These are phyloP conservation scores for Pterobdella sp. DNA, from an alignment of 2,888 invertebrate genomes.

Conservation along the genomic window DNA sequence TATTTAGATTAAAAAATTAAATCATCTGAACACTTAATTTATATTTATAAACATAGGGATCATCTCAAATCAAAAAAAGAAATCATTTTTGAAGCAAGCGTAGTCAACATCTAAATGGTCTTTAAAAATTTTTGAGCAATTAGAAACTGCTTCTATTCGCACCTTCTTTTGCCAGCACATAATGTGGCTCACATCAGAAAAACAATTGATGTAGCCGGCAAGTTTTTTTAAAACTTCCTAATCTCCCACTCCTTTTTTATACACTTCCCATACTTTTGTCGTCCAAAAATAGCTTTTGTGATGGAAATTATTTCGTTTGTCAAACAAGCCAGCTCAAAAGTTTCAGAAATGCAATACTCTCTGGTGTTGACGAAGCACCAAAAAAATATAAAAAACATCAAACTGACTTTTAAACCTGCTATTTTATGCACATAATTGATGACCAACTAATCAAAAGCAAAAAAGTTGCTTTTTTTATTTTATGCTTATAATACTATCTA, in stretches of 20 bases:
- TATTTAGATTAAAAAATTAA: too few relatives aligned
- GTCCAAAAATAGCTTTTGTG: conserved; percentile 8
- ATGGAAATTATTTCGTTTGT: conserved; percentile 11
- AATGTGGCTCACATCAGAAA: conserved; percentile 24
- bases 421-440: too few relatives aligned
- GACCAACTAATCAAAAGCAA: too few relatives aligned
- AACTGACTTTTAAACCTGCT: too few relatives aligned
- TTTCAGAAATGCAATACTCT: background rate
- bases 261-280: conserved; percentile 14
- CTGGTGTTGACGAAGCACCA: too few relatives aligned
- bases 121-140: background rate
- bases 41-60: too few relatives aligned
- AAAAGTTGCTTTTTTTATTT: too few relatives aligned
- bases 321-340: conserved; percentile 10
- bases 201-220: conserved; percentile 16
- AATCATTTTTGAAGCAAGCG: background rate
- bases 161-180: conserved; percentile 21
- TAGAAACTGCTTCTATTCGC: conserved; percentile 13
- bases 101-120: conserved; percentile 20
- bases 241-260: background rate
- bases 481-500: too few relatives aligned
- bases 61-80: too few relatives aligned
- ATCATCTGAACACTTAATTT: too few relatives aligned
- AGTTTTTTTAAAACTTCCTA: background rate
- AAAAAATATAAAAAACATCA: too few relatives aligned